Evolutionary conservation across 2,888 invertebrate species (phyloP).

Genomic region (Girardia tigrina): DNA sequence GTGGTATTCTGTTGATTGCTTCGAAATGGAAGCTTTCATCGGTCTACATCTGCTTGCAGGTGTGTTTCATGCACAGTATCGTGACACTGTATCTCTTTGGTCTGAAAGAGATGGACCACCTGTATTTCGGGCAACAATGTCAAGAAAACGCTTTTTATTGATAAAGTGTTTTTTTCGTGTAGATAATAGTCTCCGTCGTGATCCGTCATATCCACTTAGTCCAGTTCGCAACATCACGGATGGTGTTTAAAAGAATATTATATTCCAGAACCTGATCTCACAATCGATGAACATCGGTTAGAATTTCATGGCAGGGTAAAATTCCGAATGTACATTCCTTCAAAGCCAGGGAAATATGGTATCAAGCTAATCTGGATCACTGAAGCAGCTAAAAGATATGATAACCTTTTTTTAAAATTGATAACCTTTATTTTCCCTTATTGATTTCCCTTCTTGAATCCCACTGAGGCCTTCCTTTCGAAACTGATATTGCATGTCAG

Average conservation of each 20-base stretch:
- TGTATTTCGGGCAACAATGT: constrained; percentile 10
- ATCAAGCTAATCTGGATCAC: no score
- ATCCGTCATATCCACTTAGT: constrained; percentile 16
- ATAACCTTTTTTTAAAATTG: no score
- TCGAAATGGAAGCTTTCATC: neutral
- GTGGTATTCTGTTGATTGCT: neutral
- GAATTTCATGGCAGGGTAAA: neutral
- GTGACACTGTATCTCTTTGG: neutral
- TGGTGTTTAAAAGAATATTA: neutral
- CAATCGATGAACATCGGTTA: constrained; percentile 12
- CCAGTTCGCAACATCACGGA: neutral
- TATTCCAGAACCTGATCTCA: constrained; percentile 7
- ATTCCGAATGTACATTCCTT: neutral
- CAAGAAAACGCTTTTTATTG: neutral
- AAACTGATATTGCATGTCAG: no score
- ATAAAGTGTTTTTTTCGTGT: constrained; percentile 15
- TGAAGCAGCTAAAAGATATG: no score
- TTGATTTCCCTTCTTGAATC: no score
- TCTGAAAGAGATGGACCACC: constrained; percentile 8
- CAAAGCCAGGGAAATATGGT: no score
- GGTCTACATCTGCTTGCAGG: constrained; percentile 12
- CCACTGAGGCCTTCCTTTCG: no score
- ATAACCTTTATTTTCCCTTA: no score
- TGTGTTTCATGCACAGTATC: neutral
- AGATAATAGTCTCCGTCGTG: constrained; percentile 13